These are phyloP conservation scores for Monomorium pharaonis DNA, from an alignment of 1,140 invertebrate genomes.

Conservation along the genomic window DNA sequence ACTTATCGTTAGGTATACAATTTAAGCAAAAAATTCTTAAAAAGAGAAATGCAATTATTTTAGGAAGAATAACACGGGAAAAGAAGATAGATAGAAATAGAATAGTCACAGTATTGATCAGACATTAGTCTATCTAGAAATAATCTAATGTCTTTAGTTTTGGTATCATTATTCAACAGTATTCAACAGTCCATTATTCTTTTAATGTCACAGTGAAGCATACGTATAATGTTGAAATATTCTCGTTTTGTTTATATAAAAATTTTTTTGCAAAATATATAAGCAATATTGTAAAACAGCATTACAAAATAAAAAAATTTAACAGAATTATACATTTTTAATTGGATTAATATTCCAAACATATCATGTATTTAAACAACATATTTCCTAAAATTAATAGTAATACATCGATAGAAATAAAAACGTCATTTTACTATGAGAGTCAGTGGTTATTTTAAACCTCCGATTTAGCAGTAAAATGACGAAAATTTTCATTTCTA, in stretches of 20 bases:
- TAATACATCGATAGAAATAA: too few relatives aligned
- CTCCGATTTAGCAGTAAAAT: too few relatives aligned
- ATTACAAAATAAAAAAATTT: not conserved
- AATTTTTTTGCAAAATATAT: not conserved
- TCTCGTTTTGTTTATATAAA: not conserved
- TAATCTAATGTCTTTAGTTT: conserved; percentile 1
- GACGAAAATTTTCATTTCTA: too few relatives aligned
- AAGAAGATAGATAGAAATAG: not conserved
- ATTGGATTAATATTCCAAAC: too few relatives aligned
- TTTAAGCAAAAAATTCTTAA: not conserved
- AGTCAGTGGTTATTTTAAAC: too few relatives aligned
- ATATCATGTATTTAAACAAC: too few relatives aligned
- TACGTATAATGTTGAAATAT: not conserved
- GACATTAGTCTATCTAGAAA: not conserved
- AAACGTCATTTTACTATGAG: too few relatives aligned
- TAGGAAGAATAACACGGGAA: not conserved
- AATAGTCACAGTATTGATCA: not conserved
- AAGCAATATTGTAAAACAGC: not conserved
- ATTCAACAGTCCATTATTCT: too few relatives aligned
- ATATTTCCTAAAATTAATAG: too few relatives aligned
- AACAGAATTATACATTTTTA: not conserved
- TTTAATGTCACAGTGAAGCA: not conserved
- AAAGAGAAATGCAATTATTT: not conserved
- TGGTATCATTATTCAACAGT: too few relatives aligned
- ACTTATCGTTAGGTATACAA: not conserved